These are phyloP conservation scores for Carassius gibelio DNA, from an alignment of 2,113 vertebrate species.

Conservation along the genomic window DNA sequence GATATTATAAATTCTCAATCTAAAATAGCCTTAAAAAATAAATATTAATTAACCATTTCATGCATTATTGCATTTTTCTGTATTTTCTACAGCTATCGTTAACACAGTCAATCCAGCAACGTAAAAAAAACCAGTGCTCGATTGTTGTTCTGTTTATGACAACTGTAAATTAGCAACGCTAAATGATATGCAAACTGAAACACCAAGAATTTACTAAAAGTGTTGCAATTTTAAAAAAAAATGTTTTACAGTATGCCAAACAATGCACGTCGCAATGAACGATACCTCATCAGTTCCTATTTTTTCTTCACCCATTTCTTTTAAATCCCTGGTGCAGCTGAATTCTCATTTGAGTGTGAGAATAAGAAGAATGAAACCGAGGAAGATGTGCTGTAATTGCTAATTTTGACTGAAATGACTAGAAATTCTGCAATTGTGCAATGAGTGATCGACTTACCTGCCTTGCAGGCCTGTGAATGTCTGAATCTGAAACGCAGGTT, in stretches of 20 bases:
- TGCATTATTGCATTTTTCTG: not conserved
- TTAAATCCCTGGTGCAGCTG: not conserved
- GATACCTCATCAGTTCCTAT: not conserved
- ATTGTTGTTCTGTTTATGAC: not conserved
- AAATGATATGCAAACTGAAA: not conserved
- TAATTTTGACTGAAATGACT: not conserved
- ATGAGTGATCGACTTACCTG: not conserved
- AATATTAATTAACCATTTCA: not conserved
- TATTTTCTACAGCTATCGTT: not conserved
- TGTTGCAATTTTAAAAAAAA: not conserved
- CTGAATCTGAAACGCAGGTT: not conserved
- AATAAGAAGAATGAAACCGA: slow-evolving; percentile 27
- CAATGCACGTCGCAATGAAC: not conserved
- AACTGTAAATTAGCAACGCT: not conserved
- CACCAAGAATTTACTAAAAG: not conserved
- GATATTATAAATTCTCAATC: not conserved
- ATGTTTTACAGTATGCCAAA: not conserved
- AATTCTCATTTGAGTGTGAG: slow-evolving; percentile 7
- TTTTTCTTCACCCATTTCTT: not conserved
- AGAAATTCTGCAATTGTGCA: not conserved
- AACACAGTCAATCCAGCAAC: no score
- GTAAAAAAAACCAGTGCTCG: not conserved
- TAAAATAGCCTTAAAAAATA: not conserved
- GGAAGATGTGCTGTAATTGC: not conserved
- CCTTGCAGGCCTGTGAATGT: not conserved